Conservation (phyloP, 1,140 invertebrate species). For the Drosophila burlai region DNA sequence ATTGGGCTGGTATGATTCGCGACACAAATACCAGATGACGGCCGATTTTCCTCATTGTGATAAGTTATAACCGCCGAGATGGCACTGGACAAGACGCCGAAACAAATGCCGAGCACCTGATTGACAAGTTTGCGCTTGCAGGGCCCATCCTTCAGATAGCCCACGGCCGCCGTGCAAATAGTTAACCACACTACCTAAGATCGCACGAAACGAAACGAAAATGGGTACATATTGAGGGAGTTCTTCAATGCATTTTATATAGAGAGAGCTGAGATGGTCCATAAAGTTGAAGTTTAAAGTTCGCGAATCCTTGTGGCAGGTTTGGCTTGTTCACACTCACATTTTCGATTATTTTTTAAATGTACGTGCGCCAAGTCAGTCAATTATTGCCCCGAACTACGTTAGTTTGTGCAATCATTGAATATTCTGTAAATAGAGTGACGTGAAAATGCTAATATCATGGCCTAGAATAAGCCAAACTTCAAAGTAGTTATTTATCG, state of each 20-base stretch:
- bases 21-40: constrained; percentile 96
- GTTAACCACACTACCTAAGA: constrained; percentile 93
- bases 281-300: background rate
- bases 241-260: constrained; percentile 8
- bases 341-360: background rate
- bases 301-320: background rate
- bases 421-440: constrained; percentile 20
- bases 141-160: constrained; percentile 91
- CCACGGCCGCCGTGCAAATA: constrained; percentile 92
- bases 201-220: constrained; percentile 62
- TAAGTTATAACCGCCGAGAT: constrained; percentile 96
- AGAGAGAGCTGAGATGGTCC: background rate
- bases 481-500: background rate
- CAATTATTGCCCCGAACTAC: background rate
- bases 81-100: constrained; percentile 94
- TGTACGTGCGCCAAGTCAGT: constrained; percentile 1
- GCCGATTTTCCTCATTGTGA: constrained; percentile 93
- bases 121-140: constrained; percentile 92
- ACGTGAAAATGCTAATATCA: constrained; percentile 2
- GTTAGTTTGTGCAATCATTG: background rate
- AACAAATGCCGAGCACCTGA: constrained; percentile 94
- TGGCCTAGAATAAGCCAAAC: background rate
- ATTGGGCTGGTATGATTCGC: constrained; percentile 99
- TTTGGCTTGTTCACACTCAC: constrained; percentile 1
- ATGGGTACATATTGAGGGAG: constrained; percentile 21